phyloP scores from a whole-genome alignment of 2,113 vertebrate genomes.

The Camelus bactrianus region DNA sequence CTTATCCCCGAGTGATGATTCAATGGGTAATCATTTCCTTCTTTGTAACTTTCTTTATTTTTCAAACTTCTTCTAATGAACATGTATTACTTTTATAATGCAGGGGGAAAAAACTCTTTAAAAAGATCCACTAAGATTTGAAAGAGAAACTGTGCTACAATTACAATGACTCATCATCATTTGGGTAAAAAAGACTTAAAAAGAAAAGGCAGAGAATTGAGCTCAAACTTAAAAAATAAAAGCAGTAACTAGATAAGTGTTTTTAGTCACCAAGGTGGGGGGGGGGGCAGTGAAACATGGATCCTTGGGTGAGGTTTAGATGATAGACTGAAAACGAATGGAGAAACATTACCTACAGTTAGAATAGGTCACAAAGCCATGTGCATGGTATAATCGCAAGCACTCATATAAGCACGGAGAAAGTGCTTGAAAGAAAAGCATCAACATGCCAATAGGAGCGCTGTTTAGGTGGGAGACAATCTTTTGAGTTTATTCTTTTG shows the following conservation, averaged over 20 bases:
- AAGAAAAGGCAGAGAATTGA: constrained; percentile 40
- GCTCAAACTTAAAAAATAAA: constrained; percentile 1
- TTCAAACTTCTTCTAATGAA: constrained; percentile 53
- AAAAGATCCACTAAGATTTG: constrained; percentile 38
- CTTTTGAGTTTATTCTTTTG: background rate
- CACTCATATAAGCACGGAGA: background rate
- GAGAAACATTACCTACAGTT: background rate
- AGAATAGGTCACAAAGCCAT: background rate
- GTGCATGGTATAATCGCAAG: background rate
- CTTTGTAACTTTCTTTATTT: constrained; percentile 31
- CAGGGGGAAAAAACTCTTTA: background rate
- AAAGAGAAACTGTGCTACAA: constrained; percentile 23
- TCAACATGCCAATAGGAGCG: background rate
- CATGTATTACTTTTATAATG: constrained; percentile 28
- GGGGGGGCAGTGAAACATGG: background rate
- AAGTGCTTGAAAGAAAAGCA: background rate
- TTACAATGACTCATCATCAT: constrained; percentile 26
- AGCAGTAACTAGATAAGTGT: background rate
- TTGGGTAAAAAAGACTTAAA: constrained; percentile 13
- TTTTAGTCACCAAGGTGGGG: background rate
- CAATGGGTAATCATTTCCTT: constrained; percentile 5
- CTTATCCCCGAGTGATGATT: constrained; percentile 16
- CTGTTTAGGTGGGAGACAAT: background rate
- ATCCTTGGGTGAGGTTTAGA: background rate
- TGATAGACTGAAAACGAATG: background rate